Evolutionary conservation across 1,140 invertebrate species (phyloP).

Genomic region (Ephestia elutella): DNA sequence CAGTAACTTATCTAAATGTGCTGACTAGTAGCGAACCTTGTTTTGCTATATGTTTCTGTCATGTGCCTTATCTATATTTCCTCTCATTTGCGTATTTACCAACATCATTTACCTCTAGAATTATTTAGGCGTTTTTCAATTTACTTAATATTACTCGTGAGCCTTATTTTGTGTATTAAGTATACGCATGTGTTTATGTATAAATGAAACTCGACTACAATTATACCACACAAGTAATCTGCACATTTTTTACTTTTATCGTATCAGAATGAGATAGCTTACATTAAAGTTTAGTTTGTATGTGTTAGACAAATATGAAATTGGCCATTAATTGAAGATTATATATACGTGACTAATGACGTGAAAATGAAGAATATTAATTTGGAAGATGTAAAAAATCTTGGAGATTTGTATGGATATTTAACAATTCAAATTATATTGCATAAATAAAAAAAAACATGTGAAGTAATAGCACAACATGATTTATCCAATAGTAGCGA

Average conservation of each 20-base stretch:
- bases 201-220: background rate
- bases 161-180: background rate
- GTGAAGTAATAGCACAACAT: background rate
- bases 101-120: constrained; percentile 2
- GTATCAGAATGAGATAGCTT: background rate
- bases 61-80: constrained; percentile 17
- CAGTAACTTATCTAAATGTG: constrained; percentile 19
- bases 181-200: constrained; percentile 11
- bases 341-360: background rate
- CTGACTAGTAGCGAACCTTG: constrained; percentile 11
- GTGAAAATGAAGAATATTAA: too few species aligned
- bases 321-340: background rate
- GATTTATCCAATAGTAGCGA: background rate
- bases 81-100: constrained; percentile 21
- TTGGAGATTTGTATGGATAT: too few species aligned
- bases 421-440: too few species aligned
- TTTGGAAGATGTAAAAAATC: too few species aligned
- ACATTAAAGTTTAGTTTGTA: background rate
- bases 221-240: constrained; percentile 10
- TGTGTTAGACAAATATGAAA: background rate
- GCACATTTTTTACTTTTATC: constrained; percentile 7
- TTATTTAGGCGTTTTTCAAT: background rate
- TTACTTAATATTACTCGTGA: background rate
- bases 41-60: constrained; percentile 12
- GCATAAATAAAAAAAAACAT: background rate